Percentiles rank a stretch among this genome's conserved stretches.
phyloP scores from a whole-genome alignment of 2,113 vertebrate species.

The Acrocephalus arundinaceus region DNA sequence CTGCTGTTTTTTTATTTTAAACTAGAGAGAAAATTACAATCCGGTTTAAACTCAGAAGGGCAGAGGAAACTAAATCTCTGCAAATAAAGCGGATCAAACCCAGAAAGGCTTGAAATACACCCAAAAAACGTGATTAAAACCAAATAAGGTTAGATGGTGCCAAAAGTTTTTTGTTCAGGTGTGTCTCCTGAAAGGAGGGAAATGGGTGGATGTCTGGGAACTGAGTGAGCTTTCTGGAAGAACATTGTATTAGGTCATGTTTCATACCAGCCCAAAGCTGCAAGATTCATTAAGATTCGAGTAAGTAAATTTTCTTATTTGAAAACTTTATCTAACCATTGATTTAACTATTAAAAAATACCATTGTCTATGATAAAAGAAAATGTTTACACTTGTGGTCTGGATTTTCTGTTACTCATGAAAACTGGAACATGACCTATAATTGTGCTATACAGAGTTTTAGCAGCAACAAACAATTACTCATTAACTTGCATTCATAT shows the following conservation, averaged over 20 bases:
- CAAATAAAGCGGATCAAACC: accelerated
- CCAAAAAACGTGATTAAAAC: background rate
- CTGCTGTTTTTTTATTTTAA: background rate
- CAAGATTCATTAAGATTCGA: background rate
- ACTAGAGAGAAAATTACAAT: background rate
- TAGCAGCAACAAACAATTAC: background rate
- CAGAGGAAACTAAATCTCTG: background rate
- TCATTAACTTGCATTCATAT: background rate
- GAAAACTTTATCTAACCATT: background rate
- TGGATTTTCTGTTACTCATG: background rate
- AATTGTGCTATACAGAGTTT: background rate
- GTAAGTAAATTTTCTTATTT: background rate
- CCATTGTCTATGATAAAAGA: background rate
- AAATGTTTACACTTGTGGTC: background rate
- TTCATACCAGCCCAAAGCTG: background rate
- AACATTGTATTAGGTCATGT: background rate
- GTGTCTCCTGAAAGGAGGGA: background rate
- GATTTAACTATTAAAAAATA: background rate
- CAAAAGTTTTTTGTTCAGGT: background rate
- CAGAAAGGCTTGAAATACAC: background rate
- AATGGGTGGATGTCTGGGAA: background rate
- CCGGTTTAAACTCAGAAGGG: background rate
- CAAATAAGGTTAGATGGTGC: background rate
- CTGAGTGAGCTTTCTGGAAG: background rate
- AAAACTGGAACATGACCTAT: background rate